These are phyloP conservation scores for Corythornis leucogaster DNA, from an alignment of 2,797 vertebrate genomes.

Conservation along the genomic window DNA sequence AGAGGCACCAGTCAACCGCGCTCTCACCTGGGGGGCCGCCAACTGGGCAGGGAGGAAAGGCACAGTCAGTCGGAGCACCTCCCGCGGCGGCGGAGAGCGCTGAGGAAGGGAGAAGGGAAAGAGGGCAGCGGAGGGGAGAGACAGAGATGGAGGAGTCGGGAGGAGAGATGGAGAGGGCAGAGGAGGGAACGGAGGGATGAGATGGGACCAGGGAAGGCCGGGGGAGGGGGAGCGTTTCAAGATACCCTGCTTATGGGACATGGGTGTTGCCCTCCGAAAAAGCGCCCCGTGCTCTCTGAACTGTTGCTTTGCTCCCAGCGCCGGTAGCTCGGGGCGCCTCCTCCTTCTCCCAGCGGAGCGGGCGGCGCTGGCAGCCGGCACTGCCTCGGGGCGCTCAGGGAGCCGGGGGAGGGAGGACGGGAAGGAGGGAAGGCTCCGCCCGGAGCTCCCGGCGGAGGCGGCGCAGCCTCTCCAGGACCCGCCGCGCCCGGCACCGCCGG, in stretches of 20 bases:
- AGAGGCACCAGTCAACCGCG: constrained; percentile 67
- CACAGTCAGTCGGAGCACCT: neutral
- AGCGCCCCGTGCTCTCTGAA: constrained; percentile 1
- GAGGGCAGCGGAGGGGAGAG: neutral
- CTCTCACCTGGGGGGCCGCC: constrained; percentile 40
- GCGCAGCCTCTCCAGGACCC: neutral
- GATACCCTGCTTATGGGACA: constrained; percentile 71
- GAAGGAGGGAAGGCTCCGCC: constrained; percentile 46
- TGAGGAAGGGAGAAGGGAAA: neutral
- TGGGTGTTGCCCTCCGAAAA: constrained; percentile 37
- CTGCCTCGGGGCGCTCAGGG: constrained; percentile 34
- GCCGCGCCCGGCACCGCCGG: neutral
- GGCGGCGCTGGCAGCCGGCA: neutral
- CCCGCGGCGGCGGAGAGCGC: too few relatives aligned
- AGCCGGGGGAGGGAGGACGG: constrained; percentile 38
- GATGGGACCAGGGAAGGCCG: neutral
- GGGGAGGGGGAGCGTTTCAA: neutral
- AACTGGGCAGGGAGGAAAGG: constrained; percentile 41
- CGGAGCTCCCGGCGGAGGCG: constrained; percentile 58
- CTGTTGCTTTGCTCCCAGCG: neutral
- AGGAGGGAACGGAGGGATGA: neutral
- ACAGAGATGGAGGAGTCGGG: neutral
- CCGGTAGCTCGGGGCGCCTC: constrained; percentile 9
- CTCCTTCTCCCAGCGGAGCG: constrained; percentile 24
- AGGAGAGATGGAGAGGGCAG: neutral